These are phyloP conservation scores for Mantis religiosa DNA, from an alignment of 2,888 invertebrate genomes.

Conservation along the genomic window DNA sequence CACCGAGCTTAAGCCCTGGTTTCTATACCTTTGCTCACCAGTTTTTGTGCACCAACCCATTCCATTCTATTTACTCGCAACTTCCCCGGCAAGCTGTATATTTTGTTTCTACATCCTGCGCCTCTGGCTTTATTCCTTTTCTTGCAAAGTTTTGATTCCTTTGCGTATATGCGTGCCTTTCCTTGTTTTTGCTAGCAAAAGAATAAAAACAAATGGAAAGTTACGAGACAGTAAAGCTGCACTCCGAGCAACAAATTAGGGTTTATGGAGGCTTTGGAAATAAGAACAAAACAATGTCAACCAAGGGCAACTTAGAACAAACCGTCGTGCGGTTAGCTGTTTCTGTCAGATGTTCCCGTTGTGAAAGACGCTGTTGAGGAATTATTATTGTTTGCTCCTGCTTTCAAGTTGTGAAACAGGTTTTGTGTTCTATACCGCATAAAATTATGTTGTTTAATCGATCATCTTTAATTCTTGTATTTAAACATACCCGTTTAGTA, in stretches of 20 bases:
- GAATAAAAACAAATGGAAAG: background rate
- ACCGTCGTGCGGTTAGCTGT: background rate
- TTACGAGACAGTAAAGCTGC: background rate
- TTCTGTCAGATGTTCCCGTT: background rate
- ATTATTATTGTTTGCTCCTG: background rate
- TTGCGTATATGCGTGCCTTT: background rate
- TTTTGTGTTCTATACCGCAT: too few relatives aligned
- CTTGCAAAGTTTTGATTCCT: background rate
- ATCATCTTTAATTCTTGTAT: too few relatives aligned
- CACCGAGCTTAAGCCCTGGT: background rate
- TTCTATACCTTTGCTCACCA: background rate
- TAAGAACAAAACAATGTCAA: background rate
- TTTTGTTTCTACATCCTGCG: background rate
- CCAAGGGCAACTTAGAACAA: background rate
- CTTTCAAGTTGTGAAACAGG: too few relatives aligned
- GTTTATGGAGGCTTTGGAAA: background rate
- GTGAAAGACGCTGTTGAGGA: background rate
- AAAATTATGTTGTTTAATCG: too few relatives aligned
- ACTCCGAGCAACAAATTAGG: background rate
- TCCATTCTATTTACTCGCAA: background rate
- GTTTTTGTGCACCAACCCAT: background rate
- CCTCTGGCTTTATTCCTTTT: background rate
- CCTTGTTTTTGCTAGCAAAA: background rate
- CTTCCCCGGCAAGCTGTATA: background rate
- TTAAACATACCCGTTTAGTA: too few relatives aligned